phyloP scores from a whole-genome alignment of 1,140 invertebrate species.

The Procambarus virginalis region DNA sequence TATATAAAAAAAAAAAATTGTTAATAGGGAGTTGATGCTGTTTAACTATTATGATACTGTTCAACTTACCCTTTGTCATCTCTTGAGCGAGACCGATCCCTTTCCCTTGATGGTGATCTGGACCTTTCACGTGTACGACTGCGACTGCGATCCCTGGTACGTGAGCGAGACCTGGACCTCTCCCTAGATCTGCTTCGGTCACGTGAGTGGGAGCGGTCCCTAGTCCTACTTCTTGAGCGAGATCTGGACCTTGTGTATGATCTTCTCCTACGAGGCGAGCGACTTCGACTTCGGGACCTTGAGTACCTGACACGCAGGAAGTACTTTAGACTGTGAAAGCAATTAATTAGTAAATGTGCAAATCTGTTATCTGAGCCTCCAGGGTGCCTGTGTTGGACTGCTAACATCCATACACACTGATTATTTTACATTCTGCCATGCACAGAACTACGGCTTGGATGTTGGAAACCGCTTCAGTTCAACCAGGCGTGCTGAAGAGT shows the following conservation, averaged over 20 bases:
- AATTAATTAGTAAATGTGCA: slow-evolving; percentile 26
- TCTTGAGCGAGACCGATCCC: slow-evolving; percentile 44
- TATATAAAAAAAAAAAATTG: too few species aligned
- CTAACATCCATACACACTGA: slow-evolving; percentile 46
- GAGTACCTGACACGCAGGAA: slow-evolving; percentile 40
- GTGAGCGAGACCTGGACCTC: slow-evolving; percentile 56
- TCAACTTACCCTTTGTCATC: slow-evolving; percentile 56
- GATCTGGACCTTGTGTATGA: slow-evolving; percentile 59
- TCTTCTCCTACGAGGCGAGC: slow-evolving; percentile 43
- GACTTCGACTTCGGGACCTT: slow-evolving; percentile 59
- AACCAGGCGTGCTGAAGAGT: slow-evolving; percentile 48
- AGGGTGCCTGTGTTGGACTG: slow-evolving; percentile 42
- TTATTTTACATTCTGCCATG: slow-evolving; percentile 50
- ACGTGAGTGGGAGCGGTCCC: slow-evolving; percentile 52
- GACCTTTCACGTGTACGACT: slow-evolving; percentile 41
- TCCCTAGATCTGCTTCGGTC: slow-evolving; percentile 57
- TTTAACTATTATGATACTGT: neutral
- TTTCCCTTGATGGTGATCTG: slow-evolving; percentile 49
- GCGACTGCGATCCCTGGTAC: slow-evolving; percentile 50
- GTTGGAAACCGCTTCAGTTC: slow-evolving; percentile 43
- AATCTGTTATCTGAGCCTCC: slow-evolving; percentile 24
- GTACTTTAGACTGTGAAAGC: neutral
- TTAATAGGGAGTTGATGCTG: too few species aligned
- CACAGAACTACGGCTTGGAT: slow-evolving; percentile 57
- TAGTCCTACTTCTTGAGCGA: slow-evolving; percentile 48